Evolutionary conservation across 2,113 vertebrate genomes (phyloP).

Genomic region (Penelope pileata): DNA sequence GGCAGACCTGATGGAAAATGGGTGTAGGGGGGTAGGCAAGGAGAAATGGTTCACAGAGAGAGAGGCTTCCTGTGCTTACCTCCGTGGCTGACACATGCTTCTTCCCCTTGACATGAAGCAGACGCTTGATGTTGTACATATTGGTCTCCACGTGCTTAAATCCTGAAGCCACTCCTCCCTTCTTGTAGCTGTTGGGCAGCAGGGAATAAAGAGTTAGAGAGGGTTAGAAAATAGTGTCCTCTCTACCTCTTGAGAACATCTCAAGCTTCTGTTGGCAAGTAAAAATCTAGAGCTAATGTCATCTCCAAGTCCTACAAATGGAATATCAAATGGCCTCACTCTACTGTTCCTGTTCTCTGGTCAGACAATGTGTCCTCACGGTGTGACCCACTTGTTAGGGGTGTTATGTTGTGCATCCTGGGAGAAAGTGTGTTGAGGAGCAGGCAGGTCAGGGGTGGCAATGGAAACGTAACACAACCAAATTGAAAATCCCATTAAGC

Average conservation of each 20-base stretch:
- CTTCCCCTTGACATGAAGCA: conserved; percentile 88
- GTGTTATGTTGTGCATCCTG: background rate
- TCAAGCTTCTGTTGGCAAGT: background rate
- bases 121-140: conserved; percentile 84
- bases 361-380: background rate
- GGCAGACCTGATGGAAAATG: background rate
- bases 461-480: background rate
- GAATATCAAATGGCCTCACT: background rate
- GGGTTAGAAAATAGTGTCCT: background rate
- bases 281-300: background rate
- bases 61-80: conserved; percentile 65
- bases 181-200: conserved; percentile 85
- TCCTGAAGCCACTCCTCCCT: conserved; percentile 88
- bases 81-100: conserved; percentile 86
- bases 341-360: background rate
- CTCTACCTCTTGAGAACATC: background rate
- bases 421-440: background rate
- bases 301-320: background rate
- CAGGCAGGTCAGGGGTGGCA: background rate
- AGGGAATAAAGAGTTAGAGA: background rate
- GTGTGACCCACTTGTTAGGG: background rate
- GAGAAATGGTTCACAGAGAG: background rate
- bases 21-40: background rate
- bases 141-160: conserved; percentile 91
- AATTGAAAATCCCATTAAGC: background rate